Evolutionary conservation across 2,888 invertebrate species (phyloP).

Genomic region (Rhagonycha fulva): DNA sequence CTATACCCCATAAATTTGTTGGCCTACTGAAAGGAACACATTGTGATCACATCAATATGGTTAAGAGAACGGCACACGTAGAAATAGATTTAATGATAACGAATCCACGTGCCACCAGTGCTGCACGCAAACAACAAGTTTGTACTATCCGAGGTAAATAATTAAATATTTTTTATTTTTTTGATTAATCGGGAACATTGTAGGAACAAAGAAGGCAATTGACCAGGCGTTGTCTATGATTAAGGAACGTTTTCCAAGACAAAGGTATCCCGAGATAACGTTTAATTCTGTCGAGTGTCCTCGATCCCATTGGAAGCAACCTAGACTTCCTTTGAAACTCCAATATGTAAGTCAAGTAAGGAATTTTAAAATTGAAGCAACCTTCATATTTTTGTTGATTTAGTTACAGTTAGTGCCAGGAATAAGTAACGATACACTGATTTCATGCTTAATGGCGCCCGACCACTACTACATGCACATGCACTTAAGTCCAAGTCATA

Average conservation of each 20-base stretch:
- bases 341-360: conserved; percentile 49
- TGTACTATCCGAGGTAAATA: conserved; percentile 79
- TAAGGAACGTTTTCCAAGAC: conserved; percentile 80
- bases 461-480: conserved; percentile 94
- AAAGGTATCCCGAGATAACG: conserved; percentile 79
- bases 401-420: conserved; percentile 88
- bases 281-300: conserved; percentile 63
- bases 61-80: not conserved
- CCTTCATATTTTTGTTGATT: conserved; percentile 39
- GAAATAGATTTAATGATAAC: not conserved
- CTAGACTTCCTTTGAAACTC: conserved; percentile 42
- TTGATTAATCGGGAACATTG: conserved; percentile 25
- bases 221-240: conserved; percentile 83
- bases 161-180: not conserved
- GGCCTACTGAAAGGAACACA: conserved; percentile 72
- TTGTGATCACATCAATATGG: not conserved
- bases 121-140: conserved; percentile 59
- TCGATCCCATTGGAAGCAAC: conserved; percentile 44
- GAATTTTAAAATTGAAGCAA: conserved; percentile 37
- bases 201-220: conserved; percentile 77
- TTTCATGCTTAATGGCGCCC: conserved; percentile 85
- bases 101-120: not conserved
- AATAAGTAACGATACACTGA: conserved; percentile 89
- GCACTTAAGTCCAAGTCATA: conserved; percentile 92
- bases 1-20: conserved; percentile 79